Evolutionary conservation across 2,888 invertebrate species (phyloP), one percentile per base, ranked within the genome.

Genomic region (Iphiclides podalirius): DNA sequence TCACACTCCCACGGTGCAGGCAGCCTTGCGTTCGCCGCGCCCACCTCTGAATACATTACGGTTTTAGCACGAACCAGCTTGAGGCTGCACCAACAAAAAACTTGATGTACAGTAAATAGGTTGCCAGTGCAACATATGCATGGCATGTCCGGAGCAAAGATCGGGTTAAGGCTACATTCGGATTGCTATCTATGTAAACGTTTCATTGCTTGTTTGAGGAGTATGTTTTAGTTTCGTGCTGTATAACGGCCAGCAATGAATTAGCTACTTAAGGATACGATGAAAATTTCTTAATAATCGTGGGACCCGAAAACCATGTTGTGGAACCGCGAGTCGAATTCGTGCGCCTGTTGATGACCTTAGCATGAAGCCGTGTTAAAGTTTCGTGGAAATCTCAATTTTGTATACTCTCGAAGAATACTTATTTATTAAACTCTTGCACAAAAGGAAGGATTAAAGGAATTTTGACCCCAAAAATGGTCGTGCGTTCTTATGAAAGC

Each of bases 321-420:
- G n/a, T n/a, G 60, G 61, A 53, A 67, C 66, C 63, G 58, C 65
- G 62, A 47, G 52, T 47, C 40, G 52, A 50, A 52, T 54, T 55
- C 63, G 59, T 50, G 63, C 57, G 63, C 42, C 64, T 35, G 35
- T 54, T 53, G 63, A 61, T 63, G 53, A 61, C 64, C 65, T 63
- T 52, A 38, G 31, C 38, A 28, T n/a, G 14, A 12, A 16, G 9
- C 20, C 33, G 15, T 28, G 11, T 16, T 12, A 38, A 39, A 31
- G n/a, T 50, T 42, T 52, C 36, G 28, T 53, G 54, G 47, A 52
- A 44, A 50, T 50, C n/a, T 40, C 47, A 41, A 48, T 41, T 48
- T 51, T 51, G 20, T 15, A 31, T 23, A 11, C 33, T 20, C 39
- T 11, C 39, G 11, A 13, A 9, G 46, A 46, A 46, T 46, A 46